These are phyloP conservation scores for Parnassius smintheus DNA, from an alignment of 2,888 invertebrate genomes.

Conservation along the genomic window DNA sequence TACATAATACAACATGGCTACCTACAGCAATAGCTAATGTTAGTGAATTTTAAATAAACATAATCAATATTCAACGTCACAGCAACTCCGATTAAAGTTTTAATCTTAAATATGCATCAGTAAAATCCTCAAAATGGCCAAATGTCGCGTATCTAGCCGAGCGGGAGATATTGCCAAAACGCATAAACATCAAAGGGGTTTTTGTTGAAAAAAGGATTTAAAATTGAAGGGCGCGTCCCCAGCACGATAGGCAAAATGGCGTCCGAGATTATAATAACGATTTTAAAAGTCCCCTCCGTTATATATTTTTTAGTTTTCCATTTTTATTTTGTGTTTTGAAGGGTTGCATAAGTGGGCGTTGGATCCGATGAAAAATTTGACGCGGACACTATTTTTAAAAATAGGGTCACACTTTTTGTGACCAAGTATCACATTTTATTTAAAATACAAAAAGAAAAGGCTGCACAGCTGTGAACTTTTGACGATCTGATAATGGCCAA, in stretches of 20 bases:
- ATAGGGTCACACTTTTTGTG: constrained; percentile 23
- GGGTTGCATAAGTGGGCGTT: constrained; percentile 75
- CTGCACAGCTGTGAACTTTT: neutral
- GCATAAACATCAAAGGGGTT: constrained; percentile 80
- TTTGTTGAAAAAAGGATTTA: constrained; percentile 74
- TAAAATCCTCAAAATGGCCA: constrained; percentile 71
- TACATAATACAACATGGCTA: no score
- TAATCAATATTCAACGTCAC: constrained; percentile 21
- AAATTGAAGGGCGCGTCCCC: constrained; percentile 79
- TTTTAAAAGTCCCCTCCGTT: constrained; percentile 73
- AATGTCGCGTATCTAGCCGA: constrained; percentile 68
- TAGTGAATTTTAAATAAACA: constrained; percentile 1
- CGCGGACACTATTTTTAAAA: constrained; percentile 60
- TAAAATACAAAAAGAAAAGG: neutral
- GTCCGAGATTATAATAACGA: constrained; percentile 81
- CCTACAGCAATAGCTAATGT: neutral
- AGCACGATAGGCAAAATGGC: constrained; percentile 67
- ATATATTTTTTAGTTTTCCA: constrained; percentile 32
- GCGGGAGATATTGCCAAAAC: constrained; percentile 76
- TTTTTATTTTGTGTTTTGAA: constrained; percentile 64
- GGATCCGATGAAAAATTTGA: constrained; percentile 69
- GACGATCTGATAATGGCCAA: neutral
- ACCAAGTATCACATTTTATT: neutral
- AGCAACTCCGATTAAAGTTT: constrained; percentile 58
- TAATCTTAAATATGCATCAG: constrained; percentile 77